Conservation (phyloP, 2,797 vertebrate genomes). For the Leptoclinus maculatus region DNA sequence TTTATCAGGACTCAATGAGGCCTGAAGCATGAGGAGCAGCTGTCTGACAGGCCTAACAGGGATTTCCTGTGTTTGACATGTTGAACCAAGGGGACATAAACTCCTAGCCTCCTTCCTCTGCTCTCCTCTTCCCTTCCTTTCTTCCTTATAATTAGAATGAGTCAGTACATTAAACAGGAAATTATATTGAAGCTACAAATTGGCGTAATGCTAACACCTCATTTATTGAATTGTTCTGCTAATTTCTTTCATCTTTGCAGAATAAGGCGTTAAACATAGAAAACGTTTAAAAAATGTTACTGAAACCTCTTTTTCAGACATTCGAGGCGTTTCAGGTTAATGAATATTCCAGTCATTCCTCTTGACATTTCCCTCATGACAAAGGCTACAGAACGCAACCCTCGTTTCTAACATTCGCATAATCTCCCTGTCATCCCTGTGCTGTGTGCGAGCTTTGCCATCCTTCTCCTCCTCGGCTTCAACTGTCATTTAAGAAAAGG, state of each 20-base stretch:
- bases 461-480: constrained; percentile 34
- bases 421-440: constrained; percentile 61
- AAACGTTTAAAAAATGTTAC: constrained; percentile 18
- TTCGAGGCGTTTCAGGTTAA: constrained; percentile 46
- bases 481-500: constrained; percentile 39
- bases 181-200: constrained; percentile 1
- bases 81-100: constrained; percentile 35
- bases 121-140: not conserved
- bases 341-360: constrained; percentile 65
- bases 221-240: constrained; percentile 23
- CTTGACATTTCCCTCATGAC: constrained; percentile 72
- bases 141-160: constrained; percentile 7
- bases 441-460: constrained; percentile 38
- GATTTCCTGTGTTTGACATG: constrained; percentile 60
- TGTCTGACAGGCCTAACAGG: constrained; percentile 42
- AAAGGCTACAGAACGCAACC: constrained; percentile 57
- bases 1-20: constrained; percentile 56
- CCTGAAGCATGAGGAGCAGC: constrained; percentile 62
- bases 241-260: constrained; percentile 20
- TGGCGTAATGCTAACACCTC: constrained; percentile 16
- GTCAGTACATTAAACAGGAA: not conserved
- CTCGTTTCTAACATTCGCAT: constrained; percentile 74
- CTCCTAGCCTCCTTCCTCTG: not conserved
- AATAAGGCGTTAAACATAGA: not conserved
- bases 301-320: constrained; percentile 14